These are phyloP conservation scores for Pseudachorutes palmiensis DNA, from an alignment of 1,140 invertebrate species.

Conservation along the genomic window DNA sequence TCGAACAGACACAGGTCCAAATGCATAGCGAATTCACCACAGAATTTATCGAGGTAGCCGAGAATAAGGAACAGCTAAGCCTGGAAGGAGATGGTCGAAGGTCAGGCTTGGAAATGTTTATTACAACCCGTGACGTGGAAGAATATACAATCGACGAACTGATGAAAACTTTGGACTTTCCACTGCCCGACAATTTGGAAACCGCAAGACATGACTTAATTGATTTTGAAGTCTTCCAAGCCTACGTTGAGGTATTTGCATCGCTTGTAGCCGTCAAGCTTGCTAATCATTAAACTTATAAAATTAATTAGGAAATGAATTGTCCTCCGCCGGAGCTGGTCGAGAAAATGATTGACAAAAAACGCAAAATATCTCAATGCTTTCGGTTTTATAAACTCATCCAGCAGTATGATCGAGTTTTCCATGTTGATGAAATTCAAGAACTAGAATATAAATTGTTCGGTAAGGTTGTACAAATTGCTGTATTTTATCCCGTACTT, in stretches of 20 bases:
- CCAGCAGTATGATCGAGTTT: not conserved
- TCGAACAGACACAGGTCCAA: not conserved
- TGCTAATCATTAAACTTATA: not conserved
- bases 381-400: slow-evolving; percentile 7
- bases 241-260: not conserved
- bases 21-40: not conserved
- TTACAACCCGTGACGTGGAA: not conserved
- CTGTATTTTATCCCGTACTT: not conserved
- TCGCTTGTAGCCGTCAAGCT: no score
- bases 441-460: slow-evolving; percentile 13
- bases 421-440: not conserved
- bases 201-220: slow-evolving; percentile 10
- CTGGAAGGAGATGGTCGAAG: not conserved
- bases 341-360: slow-evolving; percentile 5
- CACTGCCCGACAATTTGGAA: slow-evolving; percentile 11
- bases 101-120: not conserved
- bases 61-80: not conserved
- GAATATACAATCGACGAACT: not conserved
- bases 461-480: not conserved
- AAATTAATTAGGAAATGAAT: slow-evolving; percentile 1
- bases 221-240: slow-evolving; percentile 5
- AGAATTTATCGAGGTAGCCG: not conserved
- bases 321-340: not conserved
- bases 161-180: slow-evolving; percentile 6
- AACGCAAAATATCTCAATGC: slow-evolving; percentile 8